A percentile compares a stretch with the other conserved stretches of the same genome.
These are phyloP conservation scores for Hydropsyche tenuis DNA, from an alignment of 1,140 invertebrate genomes.

Conservation along the genomic window DNA sequence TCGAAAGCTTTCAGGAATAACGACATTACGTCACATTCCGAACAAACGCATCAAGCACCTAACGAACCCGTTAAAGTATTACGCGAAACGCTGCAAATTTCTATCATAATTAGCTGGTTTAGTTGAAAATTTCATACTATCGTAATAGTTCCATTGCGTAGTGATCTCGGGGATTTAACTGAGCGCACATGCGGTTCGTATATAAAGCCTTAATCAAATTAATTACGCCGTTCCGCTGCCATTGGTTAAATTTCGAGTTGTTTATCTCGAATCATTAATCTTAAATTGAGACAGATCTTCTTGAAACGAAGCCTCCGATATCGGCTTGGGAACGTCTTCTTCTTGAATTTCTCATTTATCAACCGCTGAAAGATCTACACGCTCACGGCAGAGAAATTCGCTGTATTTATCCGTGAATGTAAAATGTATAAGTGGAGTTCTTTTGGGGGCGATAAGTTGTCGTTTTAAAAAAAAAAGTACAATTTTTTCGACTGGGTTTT, in stretches of 20 bases:
- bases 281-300: slow-evolving; percentile 27
- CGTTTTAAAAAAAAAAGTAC: not conserved
- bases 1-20: too few species aligned
- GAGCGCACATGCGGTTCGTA: not conserved
- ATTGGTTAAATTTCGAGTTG: slow-evolving; percentile 23
- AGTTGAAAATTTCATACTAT: too few species aligned
- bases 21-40: too few species aligned
- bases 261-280: slow-evolving; percentile 26
- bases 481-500: too few species aligned
- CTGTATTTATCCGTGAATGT: not conserved
- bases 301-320: not conserved
- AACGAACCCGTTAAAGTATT: too few species aligned
- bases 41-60: too few species aligned
- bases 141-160: too few species aligned
- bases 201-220: slow-evolving; percentile 18
- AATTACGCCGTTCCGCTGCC: slow-evolving; percentile 1
- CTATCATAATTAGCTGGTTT: too few species aligned
- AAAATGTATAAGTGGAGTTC: not conserved
- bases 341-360: slow-evolving; percentile 12
- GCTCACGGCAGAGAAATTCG: not conserved
- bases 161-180: too few species aligned
- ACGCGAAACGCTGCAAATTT: too few species aligned
- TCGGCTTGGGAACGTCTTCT: slow-evolving; percentile 15
- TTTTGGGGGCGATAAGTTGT: not conserved
- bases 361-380: slow-evolving; percentile 2